Evolutionary conservation across 2,888 invertebrate species (phyloP).

Genomic region (Clistopyga incitator): DNA sequence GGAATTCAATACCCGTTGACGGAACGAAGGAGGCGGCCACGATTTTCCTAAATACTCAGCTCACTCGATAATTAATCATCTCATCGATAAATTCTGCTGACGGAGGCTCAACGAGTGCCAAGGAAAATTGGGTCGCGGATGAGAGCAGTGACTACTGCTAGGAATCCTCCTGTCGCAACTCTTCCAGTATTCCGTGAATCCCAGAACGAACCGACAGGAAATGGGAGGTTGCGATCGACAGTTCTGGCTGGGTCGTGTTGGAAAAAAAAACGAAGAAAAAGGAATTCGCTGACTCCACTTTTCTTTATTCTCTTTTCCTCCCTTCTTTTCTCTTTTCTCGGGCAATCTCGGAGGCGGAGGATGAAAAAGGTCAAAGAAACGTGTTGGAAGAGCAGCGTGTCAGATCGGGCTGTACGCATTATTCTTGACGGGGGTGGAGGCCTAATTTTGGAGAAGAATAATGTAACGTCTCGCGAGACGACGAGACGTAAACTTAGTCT

Average conservation of each 20-base stretch:
- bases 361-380: background rate
- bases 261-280: background rate
- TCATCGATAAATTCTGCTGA: conserved; percentile 60
- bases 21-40: conserved; percentile 2
- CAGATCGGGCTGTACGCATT: conserved; percentile 16
- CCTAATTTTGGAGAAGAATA: conserved; percentile 57
- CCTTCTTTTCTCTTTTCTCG: background rate
- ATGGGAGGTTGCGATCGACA: conserved; percentile 31
- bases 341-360: background rate
- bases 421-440: conserved; percentile 18
- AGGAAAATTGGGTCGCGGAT: conserved; percentile 56
- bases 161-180: conserved; percentile 14
- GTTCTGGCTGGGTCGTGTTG: conserved; percentile 22
- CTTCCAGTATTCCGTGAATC: conserved; percentile 39
- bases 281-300: conserved; percentile 40
- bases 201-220: conserved; percentile 28
- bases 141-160: background rate
- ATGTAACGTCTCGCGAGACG: conserved; percentile 35
- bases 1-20: background rate
- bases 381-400: background rate
- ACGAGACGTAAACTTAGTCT: conserved; percentile 1
- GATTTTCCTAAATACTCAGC: conserved; percentile 20
- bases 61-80: conserved; percentile 41
- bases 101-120: conserved; percentile 25
- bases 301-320: conserved; percentile 2